These are phyloP conservation scores for Dascyllus trimaculatus DNA, from an alignment of 2,113 vertebrate species.

Conservation along the genomic window DNA sequence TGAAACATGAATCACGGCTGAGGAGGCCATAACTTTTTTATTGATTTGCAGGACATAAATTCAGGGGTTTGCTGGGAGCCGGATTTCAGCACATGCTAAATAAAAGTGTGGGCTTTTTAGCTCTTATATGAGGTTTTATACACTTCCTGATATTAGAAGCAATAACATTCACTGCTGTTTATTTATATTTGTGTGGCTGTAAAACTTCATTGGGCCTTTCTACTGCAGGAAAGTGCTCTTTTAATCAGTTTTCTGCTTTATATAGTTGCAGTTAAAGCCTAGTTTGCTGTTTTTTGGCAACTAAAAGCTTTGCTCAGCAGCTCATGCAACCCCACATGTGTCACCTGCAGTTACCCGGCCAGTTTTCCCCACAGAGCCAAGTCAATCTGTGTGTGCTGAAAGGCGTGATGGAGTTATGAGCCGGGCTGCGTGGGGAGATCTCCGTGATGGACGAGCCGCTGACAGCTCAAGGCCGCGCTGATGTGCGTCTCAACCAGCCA, in stretches of 20 bases:
- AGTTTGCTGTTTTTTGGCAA: background rate
- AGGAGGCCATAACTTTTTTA: slow-evolving; percentile 45
- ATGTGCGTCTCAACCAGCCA: slow-evolving; percentile 56
- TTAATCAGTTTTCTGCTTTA: background rate
- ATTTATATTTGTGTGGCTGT: slow-evolving; percentile 18
- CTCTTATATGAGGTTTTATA: slow-evolving; percentile 13
- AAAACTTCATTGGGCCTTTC: background rate
- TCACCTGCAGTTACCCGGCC: slow-evolving; percentile 23
- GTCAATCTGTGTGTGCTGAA: slow-evolving; percentile 69
- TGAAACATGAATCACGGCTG: slow-evolving; percentile 49
- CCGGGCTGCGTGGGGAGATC: slow-evolving; percentile 37
- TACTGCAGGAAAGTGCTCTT: background rate
- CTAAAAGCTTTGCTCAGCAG: slow-evolving; percentile 44
- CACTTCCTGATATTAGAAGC: slow-evolving; percentile 23
- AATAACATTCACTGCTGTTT: slow-evolving; percentile 11
- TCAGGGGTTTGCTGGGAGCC: slow-evolving; percentile 19
- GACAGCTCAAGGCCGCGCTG: slow-evolving; percentile 63
- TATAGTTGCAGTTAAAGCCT: background rate
- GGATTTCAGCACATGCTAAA: slow-evolving; percentile 2
- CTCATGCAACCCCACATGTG: slow-evolving; percentile 21
- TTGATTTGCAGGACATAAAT: slow-evolving; percentile 43
- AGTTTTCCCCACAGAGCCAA: slow-evolving; percentile 43
- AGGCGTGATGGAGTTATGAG: slow-evolving; percentile 70
- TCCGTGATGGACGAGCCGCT: slow-evolving; percentile 65
- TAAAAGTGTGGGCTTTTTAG: background rate